These are phyloP conservation scores for Dolichallabes microphthalmus DNA, from an alignment of 2,113 vertebrate genomes.

Conservation along the genomic window DNA sequence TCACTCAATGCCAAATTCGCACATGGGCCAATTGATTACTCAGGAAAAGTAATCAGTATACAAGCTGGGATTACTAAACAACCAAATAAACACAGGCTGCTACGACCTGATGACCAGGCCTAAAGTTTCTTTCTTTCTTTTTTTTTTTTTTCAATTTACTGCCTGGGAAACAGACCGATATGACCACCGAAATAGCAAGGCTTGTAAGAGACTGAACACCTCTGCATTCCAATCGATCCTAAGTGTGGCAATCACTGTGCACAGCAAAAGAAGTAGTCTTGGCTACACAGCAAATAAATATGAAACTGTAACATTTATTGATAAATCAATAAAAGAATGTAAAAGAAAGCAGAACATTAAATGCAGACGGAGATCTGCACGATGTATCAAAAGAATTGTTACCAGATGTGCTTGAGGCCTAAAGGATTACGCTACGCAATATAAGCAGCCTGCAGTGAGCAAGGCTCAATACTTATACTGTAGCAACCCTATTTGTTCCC, in stretches of 20 bases:
- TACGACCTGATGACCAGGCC: background rate
- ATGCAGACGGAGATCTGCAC: background rate
- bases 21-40: background rate
- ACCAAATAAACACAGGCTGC: background rate
- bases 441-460: background rate
- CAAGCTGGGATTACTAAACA: slow-evolving; percentile 3
- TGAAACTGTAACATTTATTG: background rate
- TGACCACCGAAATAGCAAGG: background rate
- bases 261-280: background rate
- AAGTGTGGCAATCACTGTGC: slow-evolving; percentile 1
- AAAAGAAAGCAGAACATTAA: slow-evolving; percentile 15
- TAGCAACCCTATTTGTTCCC: background rate
- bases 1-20: slow-evolving; percentile 12
- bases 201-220: background rate
- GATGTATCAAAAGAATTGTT: slow-evolving; percentile 19
- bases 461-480: slow-evolving; percentile 1
- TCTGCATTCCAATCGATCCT: background rate
- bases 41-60: slow-evolving; percentile 1
- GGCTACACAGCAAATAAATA: background rate
- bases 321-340: slow-evolving; percentile 6
- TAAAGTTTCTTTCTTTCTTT: background rate
- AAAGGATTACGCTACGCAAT: slow-evolving; percentile 5
- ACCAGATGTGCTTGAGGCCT: slow-evolving; percentile 26
- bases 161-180: background rate
- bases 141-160: background rate